Evolutionary conservation across 2,113 vertebrate species (phyloP).

Genomic region (Tiliqua scincoides): DNA sequence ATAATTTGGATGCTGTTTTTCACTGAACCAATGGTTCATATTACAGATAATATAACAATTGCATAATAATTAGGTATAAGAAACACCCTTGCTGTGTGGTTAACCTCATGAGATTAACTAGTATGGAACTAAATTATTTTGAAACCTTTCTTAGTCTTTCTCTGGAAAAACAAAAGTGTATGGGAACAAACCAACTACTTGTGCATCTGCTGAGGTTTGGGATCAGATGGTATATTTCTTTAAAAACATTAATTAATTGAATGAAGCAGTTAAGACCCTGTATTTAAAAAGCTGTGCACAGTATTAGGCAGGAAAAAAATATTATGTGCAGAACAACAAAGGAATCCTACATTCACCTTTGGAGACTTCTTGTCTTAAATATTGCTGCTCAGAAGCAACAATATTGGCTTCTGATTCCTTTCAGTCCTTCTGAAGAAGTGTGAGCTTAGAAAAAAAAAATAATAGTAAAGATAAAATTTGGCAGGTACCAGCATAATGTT

Average conservation of each 20-base stretch:
- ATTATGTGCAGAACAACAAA: conserved; percentile 64
- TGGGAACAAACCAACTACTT: background rate
- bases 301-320: conserved; percentile 44
- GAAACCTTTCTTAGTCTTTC: background rate
- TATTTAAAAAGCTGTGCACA: conserved; percentile 43
- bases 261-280: background rate
- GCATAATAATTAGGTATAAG: background rate
- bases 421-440: conserved; percentile 54
- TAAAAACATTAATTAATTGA: conserved; percentile 35
- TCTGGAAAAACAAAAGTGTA: conserved; percentile 5
- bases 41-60: background rate
- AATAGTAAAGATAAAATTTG: conserved; percentile 59
- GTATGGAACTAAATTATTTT: background rate
- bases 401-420: conserved; percentile 59
- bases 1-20: background rate
- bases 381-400: conserved; percentile 53
- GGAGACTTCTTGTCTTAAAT: conserved; percentile 64
- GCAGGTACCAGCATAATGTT: conserved; percentile 37
- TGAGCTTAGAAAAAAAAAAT: conserved; percentile 41
- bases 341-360: conserved; percentile 63
- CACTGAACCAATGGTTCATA: background rate
- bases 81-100: background rate
- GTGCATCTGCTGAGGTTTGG: conserved; percentile 17
- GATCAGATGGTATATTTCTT: conserved; percentile 31
- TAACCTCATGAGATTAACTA: conserved; percentile 15